Evolutionary conservation across 2,888 invertebrate species (phyloP), one percentile per base, ranked within the genome.

Genomic region (Mythimna lalbum): DNA sequence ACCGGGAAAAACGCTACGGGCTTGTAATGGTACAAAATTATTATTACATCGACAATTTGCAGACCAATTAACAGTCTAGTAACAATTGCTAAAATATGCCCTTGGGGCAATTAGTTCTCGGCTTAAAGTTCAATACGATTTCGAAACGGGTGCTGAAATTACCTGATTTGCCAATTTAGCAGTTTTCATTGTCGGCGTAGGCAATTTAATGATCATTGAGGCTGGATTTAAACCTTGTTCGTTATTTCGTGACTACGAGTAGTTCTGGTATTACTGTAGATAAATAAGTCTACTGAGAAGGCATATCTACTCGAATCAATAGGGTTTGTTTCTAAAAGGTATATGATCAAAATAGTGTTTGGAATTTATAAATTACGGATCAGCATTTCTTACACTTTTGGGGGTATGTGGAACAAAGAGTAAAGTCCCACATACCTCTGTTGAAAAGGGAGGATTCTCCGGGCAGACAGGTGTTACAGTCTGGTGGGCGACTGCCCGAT

Each of bases 101-200:
- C 12, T 12, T 17, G 17, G 9, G 1, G 49, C 55, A 49, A 60
- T 73, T 60, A 66, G 39, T 43, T 17, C 14, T 36, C 14, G 17
- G 27, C 12, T 59, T 39, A 9, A 63, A 43, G 1, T 14, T 55
- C 2, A 23, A 36, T 23, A 33, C 4, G 49, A 31, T 36, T 47
- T 9, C 53, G 31, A 23, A 64, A 21, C 6, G 9, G 4, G 39
- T 17, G 10, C 63, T 50, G 19, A 49, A 68, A 63, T 63, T 50
- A 31, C 36, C 17, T 2, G 3, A 2, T 17, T 3, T 12, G 12
- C 31, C 4, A 70, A 31, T 23, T 72, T 14, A 2, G 39, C 53
- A 27, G 19, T 61, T 69, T 36, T 61, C 4, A 53, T 21, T 19
- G 10, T 39, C 5, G 6, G 6, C 9, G 2, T 17, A 19, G 33